These are phyloP conservation scores for Trissolcus japonicus DNA, from an alignment of 2,888 invertebrate genomes.

Conservation along the genomic window DNA sequence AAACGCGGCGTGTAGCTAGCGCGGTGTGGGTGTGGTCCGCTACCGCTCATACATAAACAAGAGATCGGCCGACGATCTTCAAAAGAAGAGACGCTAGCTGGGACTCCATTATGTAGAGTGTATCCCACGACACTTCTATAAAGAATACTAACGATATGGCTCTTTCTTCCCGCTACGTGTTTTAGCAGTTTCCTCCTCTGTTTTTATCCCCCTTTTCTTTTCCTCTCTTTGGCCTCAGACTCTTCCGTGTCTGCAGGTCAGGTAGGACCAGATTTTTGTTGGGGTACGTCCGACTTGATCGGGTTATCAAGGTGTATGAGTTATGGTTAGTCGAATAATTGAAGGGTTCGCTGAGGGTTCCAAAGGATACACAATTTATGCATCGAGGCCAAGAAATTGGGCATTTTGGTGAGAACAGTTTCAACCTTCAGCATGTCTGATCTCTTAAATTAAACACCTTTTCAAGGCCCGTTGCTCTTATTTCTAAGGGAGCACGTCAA, in stretches of 20 bases:
- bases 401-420: too few species aligned
- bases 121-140: slow-evolving; percentile 74
- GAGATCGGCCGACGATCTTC: slow-evolving; percentile 74
- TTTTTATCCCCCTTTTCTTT: slow-evolving; percentile 33
- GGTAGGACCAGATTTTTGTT: background rate
- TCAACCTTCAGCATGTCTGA: too few species aligned
- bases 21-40: slow-evolving; percentile 70
- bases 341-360: background rate
- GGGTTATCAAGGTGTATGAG: background rate
- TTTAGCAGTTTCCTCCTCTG: slow-evolving; percentile 36
- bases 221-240: slow-evolving; percentile 31
- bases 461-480: too few species aligned
- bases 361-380: too few species aligned
- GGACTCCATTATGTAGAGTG: slow-evolving; percentile 76
- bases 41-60: slow-evolving; percentile 76
- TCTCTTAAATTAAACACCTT: too few species aligned
- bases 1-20: slow-evolving; percentile 50
- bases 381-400: too few species aligned
- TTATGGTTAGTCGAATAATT: slow-evolving; percentile 14
- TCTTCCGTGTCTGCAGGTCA: slow-evolving; percentile 29
- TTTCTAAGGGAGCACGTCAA: too few species aligned
- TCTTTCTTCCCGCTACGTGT: slow-evolving; percentile 64
- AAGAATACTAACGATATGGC: slow-evolving; percentile 76
- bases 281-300: background rate
- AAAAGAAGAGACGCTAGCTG: slow-evolving; percentile 74